Evolutionary conservation across 2,113 vertebrate species (phyloP), one percentile per base, ranked within the genome.

Genomic region (Empidonax traillii): DNA sequence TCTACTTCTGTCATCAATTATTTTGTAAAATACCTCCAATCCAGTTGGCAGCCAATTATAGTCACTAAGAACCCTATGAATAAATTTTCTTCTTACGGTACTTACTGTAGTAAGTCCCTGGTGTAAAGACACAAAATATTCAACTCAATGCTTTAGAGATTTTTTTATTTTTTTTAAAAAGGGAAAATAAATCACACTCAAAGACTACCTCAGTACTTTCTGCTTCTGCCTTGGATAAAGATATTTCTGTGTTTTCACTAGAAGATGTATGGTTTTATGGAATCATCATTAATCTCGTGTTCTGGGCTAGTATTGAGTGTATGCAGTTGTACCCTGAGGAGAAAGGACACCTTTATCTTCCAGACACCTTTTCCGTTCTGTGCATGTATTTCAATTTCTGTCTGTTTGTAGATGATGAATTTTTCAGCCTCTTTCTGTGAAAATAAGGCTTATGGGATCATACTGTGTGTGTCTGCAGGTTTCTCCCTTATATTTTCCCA

Each of bases 211-310:
- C 46, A 61, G 55, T 96, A 94, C 33, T 39, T 31, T 88, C 82
- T 61, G 44, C 77, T 77, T 88, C 71, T 90, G 51, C 92, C 66
- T 91, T 90, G 51, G 39, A 69, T 47, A 44, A 94, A 87, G 53
- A 53, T 78, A 69, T 84, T 91, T 75, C 63, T 93, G 9, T 93
- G 28, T 90, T 96, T 96, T 95, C 56, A 35, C 83, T 96, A 92
- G 74, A 91, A 90, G 76, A 95, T 85, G 52, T 83, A 95, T 94
- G 73, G 44, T 51, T 97, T 96, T 95, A 82, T 80, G 87, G 88
- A 92, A 87, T 69, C 74, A 52, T 69, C 88, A 78, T 92, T 96
- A 93, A 93, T 86, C 86, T 95, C 85, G 69, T 80, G 24, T 79
- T 95, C 86, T 92, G 30, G 81, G 58, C 52, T 67, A 68, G 31